Conservation (phyloP, 2,888 invertebrate genomes). For the Hymenopus coronatus region DNA sequence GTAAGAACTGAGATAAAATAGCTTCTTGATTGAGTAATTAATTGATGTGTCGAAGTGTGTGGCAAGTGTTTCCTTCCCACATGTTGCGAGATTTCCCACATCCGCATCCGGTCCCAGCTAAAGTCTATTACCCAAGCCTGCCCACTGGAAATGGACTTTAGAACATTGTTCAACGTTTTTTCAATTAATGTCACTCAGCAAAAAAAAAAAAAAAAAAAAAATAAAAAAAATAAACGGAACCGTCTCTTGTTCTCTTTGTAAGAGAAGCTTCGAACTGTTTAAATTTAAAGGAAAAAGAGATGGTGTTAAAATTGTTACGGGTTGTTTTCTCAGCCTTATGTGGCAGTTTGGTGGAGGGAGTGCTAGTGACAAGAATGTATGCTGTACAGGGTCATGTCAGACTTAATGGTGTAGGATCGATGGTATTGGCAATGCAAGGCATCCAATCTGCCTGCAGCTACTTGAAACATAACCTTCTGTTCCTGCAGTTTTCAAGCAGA, state of each 20-base stretch:
- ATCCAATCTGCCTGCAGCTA: neutral
- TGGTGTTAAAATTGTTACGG: neutral
- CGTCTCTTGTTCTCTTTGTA: neutral
- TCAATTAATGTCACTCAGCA: slow-evolving; percentile 14
- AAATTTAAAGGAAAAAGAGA: neutral
- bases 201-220: too few species aligned
- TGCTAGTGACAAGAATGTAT: neutral
- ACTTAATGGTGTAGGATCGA: neutral
- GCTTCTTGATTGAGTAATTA: neutral
- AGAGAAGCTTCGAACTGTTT: neutral
- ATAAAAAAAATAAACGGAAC: neutral
- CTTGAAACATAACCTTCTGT: neutral
- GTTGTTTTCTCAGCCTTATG: neutral
- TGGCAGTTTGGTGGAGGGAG: neutral
- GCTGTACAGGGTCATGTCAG: neutral
- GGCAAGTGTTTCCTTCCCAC: neutral
- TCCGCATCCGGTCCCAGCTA: neutral
- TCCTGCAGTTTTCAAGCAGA: neutral
- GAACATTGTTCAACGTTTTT: slow-evolving; percentile 4
- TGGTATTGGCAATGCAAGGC: neutral
- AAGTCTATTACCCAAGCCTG: neutral
- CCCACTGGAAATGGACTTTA: neutral
- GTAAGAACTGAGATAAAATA: neutral
- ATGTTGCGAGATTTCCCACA: neutral
- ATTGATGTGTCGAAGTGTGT: neutral